Evolutionary conservation across 2,888 invertebrate genomes (phyloP), one percentile per base, ranked within the genome.

Genomic region (Parnassius apollo): DNA sequence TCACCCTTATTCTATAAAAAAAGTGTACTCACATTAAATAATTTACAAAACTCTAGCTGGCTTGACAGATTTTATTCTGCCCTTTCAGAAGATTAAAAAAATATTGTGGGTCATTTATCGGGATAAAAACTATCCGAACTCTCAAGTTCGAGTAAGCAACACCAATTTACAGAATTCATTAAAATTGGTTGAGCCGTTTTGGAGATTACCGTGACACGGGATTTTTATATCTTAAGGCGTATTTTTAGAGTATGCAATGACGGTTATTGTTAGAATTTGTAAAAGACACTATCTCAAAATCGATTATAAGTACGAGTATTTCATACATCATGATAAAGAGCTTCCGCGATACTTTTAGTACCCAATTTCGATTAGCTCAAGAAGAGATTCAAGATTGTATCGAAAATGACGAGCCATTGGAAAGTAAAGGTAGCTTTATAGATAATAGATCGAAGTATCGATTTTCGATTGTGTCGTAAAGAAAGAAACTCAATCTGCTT

Each of bases 301-400:
- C 9, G 13, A 49, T 13, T 49, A 35, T 35, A 35, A 35, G 35
- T 9, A 49, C 49, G 13, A 49, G 13, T 9, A 8, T 13, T 49
- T 49, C 7, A 51, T 25, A 13, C 9, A 51, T 2, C 51, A 25
- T 25, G 9, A 51, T 25, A 12, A 51, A 51, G 11, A 25, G 3
- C 42, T 11, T 22, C 54, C 42, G 18, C 12, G 22, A 9, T 22
- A 45, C 42, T 42, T n/a, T 45, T 13, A 22, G 18, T 44, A 55
- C 13, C 44, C 9, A 42, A 55, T 55, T 55, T 55, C 44, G 55
- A 55, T 45, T 55, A 45, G 55, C 2, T 13, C 7, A 53, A 44
- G 55, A 55, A 55, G 42, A 44, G 55, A 55, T 45, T 55, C 42
- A 8, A 44, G 44, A 55, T 45, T 13, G 55, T 44, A 44, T 22